Percentiles rank a stretch among this genome's conserved stretches.
phyloP scores from a whole-genome alignment of 2,888 invertebrate genomes.

The Proisotoma minuta region DNA sequence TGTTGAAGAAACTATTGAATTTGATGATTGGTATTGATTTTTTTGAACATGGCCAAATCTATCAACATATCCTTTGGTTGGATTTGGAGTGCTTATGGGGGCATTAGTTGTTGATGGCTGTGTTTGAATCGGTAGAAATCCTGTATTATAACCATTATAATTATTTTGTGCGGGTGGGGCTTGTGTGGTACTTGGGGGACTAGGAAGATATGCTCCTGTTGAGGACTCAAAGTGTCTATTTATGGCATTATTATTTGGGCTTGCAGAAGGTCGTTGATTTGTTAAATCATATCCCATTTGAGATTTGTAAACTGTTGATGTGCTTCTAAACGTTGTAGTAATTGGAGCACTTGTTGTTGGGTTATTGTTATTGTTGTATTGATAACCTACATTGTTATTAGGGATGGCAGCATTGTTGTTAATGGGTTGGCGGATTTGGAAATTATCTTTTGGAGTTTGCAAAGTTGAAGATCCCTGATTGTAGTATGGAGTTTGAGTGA shows the following conservation, averaged over 20 bases:
- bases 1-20: slow-evolving; percentile 18
- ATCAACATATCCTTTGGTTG: not conserved
- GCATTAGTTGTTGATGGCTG: no score
- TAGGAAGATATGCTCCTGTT: not conserved
- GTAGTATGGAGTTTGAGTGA: not conserved
- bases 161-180: no score
- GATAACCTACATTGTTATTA: slow-evolving; percentile 21
- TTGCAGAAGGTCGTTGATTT: not conserved
- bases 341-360: slow-evolving; percentile 20
- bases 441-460: not conserved
- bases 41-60: not conserved
- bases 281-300: not conserved
- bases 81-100: no score
- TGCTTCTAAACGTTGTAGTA: slow-evolving; percentile 24
- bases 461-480: slow-evolving; percentile 6
- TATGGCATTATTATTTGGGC: slow-evolving; percentile 7
- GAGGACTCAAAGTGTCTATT: slow-evolving; percentile 16
- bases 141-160: no score
- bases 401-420: slow-evolving; percentile 2
- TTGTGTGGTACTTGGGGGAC: slow-evolving; percentile 16
- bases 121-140: no score
- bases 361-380: slow-evolving; percentile 11
- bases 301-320: not conserved
- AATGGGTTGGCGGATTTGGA: no score
- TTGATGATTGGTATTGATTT: not conserved